Base-by-base conservation (phyloP, 2,113 vertebrate genomes). In the Ageneiosus marmoratus region DNA sequence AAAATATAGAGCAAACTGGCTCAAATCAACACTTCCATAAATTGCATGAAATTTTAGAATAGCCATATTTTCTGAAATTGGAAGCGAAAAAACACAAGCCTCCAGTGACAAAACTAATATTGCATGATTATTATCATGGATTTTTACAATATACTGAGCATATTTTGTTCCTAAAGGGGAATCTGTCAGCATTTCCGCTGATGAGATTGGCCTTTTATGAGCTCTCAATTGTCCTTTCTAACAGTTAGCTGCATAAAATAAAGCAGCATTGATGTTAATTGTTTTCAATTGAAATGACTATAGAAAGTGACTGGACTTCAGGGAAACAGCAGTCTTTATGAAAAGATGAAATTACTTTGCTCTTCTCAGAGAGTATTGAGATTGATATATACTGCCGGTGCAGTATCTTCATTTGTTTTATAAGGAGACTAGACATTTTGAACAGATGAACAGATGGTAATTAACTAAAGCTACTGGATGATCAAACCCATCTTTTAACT, bases 161-260 rank as follows among this genome's bases (percentile, higher is more conserved):
- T 86, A 91, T 90, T 89, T 86, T 79, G 29, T 86, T 92, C 91
- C 92, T 91, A 87, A 86, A 94, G 91, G 92, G 90, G 82, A 92
- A 89, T 90, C 89, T 88, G 88, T 91, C 90, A 90, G 80, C 80
- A 58, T 41, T 88, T 91, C 72, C 87, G 79, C 89, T 88, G 86
- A 93, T 93, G 87, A 90, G 89, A 92, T 89, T 90, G 87, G 82
- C 56, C 87, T 93, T 94, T 94, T 94, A 94, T 93, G 92, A 92
- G 88, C 88, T 82, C 84, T 78, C 85, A 87, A 91, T 87, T 85
- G 81, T 74, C 78, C 87, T 87, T 82, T 72, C 85, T 85, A 85
- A 88, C 83, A 83, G 88, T 50, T 74, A 84, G 88, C 63, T 81
- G 90, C 92, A 91, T 91, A 90, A 92, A 90, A 90, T 90, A 83